Evolutionary conservation across 2,888 invertebrate species (phyloP).

Genomic region (Calephelis perditalis): DNA sequence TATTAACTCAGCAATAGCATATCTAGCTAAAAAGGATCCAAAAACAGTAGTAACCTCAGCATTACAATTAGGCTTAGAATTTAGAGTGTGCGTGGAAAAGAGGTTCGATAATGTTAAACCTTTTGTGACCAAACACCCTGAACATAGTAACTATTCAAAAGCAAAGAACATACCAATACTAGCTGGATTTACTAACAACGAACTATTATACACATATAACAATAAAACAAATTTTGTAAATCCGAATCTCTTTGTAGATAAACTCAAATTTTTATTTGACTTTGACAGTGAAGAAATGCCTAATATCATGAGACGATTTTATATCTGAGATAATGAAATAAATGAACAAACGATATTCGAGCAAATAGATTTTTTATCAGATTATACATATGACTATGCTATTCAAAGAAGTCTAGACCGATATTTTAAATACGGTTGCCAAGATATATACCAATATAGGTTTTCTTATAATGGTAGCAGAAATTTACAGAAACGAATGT

Average conservation of each 20-base stretch:
- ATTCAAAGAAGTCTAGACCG: conserved; percentile 39
- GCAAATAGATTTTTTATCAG: conserved; percentile 44
- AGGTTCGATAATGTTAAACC: conserved; percentile 9
- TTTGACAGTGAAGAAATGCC: conserved; percentile 35
- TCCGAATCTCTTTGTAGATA: conserved; percentile 28
- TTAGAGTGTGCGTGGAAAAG: conserved; percentile 29
- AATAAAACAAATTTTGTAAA: background rate
- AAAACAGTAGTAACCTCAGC: conserved; percentile 28
- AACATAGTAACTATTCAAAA: conserved; percentile 38
- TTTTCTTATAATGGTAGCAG: conserved; percentile 46
- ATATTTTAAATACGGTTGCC: conserved; percentile 26
- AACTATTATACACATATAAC: conserved; percentile 33
- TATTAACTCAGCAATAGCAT: conserved; percentile 33
- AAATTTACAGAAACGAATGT: conserved; percentile 31
- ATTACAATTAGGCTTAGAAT: conserved; percentile 20
- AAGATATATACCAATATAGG: conserved; percentile 44
- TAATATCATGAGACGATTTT: conserved; percentile 38
- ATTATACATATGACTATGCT: conserved; percentile 43
- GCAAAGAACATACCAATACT: conserved; percentile 41
- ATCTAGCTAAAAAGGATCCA: conserved; percentile 27
- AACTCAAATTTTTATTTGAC: conserved; percentile 32
- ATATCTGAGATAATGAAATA: conserved; percentile 42
- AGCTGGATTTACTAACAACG: conserved; percentile 45
- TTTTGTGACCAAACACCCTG: conserved; percentile 38
- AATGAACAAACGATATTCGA: conserved; percentile 30